Evolutionary conservation across 2,888 invertebrate genomes (phyloP), one percentile per base, ranked within the genome.

Genomic region (Drosophila vallismaia): DNA sequence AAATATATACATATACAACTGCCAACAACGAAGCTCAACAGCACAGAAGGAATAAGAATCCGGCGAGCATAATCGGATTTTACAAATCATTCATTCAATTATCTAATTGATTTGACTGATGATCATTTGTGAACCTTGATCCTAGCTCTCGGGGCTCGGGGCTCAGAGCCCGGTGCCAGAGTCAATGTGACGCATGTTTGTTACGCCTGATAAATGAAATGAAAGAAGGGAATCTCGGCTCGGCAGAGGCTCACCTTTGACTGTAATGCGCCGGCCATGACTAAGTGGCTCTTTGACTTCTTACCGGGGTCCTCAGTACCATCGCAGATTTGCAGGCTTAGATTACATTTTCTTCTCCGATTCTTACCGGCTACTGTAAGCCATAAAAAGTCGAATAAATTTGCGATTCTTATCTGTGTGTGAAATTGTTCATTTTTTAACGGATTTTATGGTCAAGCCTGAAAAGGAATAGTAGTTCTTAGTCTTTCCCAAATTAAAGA

Each of bases 101-200:
- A 86, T 86, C 79, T 86, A 80, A 78, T 86, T 89, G 88, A 86
- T 87, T 80, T 88, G 88, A 89, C 88, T 86, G 88, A 88, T 88
- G 86, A 84, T 78, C 79, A 85, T 87, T 87, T 79, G 68, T 86
- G 85, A 88, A 76, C 85, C 85, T 79, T 86, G 87, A 81, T 77
- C 79, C 71, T 63, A 76, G 72, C 53, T 63, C 50, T 24, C 45
- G 49, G 36, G 42, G 42, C 62, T 71, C 51, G 10, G 36, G 6
- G 46, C 62, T 14, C 40, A 28, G 9, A 12, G 45, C 62, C 74
- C 51, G 45, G 48, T 59, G 72, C 60, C 59, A 71, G 74, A 77
- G 83, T 48, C 78, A 81, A 78, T 79, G 83, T 88, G 76, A 88
- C 75, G 86, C 79, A 86, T 79, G 77, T 86, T 80, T 73, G 88